Evolutionary conservation across 1,140 invertebrate genomes (phyloP).

Genomic region (Parasteatoda tepidariorum): DNA sequence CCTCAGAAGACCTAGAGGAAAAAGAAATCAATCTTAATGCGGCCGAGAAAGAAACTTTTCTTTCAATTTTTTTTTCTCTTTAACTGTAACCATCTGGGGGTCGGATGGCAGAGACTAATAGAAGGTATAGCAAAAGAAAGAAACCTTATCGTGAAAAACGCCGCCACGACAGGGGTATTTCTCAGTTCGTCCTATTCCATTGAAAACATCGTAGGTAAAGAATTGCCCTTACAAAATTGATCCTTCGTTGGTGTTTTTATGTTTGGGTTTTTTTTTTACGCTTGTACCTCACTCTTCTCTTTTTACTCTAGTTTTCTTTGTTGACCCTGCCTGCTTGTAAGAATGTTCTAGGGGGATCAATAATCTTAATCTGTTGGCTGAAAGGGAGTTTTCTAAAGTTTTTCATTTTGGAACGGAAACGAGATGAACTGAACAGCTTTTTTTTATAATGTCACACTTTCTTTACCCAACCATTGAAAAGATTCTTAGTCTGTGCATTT

Average conservation of each 20-base stretch:
- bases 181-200: background rate
- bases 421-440: background rate
- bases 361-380: background rate
- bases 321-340: background rate
- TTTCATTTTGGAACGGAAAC: background rate
- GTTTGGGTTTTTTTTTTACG: background rate
- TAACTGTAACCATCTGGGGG: conserved; percentile 2
- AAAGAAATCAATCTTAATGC: conserved; percentile 37
- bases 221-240: conserved; percentile 1
- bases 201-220: background rate
- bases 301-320: background rate
- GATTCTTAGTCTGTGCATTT: too few species aligned
- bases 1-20: background rate
- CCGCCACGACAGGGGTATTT: background rate
- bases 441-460: too few species aligned
- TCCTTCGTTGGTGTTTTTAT: background rate
- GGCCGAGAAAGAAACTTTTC: background rate
- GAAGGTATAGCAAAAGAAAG: background rate
- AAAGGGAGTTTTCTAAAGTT: background rate
- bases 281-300: background rate
- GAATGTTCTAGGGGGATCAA: background rate
- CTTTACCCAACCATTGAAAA: too few species aligned
- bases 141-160: conserved; percentile 16
- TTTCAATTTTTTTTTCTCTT: background rate
- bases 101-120: background rate